A percentile compares a stretch with the other conserved stretches of the same genome.
These are phyloP conservation scores for Pachliopta kotzebuea DNA, from an alignment of 2,888 invertebrate genomes.

Conservation along the genomic window DNA sequence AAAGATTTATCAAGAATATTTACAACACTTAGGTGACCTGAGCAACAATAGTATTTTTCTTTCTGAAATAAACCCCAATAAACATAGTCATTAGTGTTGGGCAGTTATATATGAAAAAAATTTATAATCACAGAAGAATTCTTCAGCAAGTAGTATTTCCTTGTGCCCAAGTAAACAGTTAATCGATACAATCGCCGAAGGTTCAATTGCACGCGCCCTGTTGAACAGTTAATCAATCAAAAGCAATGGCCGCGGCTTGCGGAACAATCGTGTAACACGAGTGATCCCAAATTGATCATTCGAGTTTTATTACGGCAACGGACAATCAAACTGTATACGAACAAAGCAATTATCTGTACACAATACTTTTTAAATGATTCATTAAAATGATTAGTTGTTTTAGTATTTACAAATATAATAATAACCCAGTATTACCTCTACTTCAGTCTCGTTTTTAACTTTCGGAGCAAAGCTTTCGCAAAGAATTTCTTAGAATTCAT, in stretches of 20 bases:
- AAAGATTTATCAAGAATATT: no score
- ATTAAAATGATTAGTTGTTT: not conserved
- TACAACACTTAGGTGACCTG: no score
- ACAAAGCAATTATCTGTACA: not conserved
- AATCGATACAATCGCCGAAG: conserved; percentile 20
- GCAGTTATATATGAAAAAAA: no score
- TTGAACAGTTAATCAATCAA: conserved; percentile 21
- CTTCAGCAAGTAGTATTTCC: conserved; percentile 3
- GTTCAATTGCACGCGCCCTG: conserved; percentile 19
- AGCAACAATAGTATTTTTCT: no score
- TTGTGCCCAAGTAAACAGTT: conserved; percentile 1
- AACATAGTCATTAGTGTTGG: no score
- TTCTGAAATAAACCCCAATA: no score
- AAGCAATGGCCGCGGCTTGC: conserved; percentile 14
- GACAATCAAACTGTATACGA: not conserved
- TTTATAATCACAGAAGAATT: not conserved
- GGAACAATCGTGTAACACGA: conserved; percentile 18
- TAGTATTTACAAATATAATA: no score
- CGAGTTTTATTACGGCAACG: not conserved
- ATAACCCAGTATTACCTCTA: no score
- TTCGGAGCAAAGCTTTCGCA: no score
- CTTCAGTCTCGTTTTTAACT: no score
- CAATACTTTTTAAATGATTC: not conserved
- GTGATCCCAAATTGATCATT: conserved; percentile 9
- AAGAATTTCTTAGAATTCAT: no score